Evolutionary conservation across 2,797 vertebrate species (phyloP).

Genomic region (Chelidonichthys spinosus): DNA sequence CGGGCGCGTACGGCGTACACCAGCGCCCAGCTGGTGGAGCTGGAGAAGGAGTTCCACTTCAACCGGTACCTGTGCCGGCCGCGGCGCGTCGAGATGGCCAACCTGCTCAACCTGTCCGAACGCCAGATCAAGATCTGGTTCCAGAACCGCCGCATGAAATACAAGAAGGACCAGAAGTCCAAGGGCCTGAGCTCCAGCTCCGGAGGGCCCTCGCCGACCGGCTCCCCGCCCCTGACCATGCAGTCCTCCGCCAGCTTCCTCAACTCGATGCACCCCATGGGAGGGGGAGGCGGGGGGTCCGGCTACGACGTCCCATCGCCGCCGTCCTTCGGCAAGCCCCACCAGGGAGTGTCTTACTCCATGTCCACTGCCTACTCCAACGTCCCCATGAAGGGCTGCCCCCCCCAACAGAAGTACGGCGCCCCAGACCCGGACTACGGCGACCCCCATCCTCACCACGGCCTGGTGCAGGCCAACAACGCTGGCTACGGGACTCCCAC

Average conservation of each 20-base stretch:
- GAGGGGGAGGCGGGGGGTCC: conserved; percentile 81
- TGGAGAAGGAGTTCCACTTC: conserved; percentile 94
- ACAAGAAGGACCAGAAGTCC: conserved; percentile 97
- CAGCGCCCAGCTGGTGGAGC: conserved; percentile 96
- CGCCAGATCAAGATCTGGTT: conserved; percentile 99
- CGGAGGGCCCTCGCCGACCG: conserved; percentile 92
- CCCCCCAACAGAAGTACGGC: conserved; percentile 92
- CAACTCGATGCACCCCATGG: conserved; percentile 93
- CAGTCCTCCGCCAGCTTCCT: conserved; percentile 94
- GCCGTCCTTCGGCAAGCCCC: conserved; percentile 92
- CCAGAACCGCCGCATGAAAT: conserved; percentile 98
- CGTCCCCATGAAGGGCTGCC: conserved; percentile 91
- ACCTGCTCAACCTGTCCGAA: conserved; percentile 96
- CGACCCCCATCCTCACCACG: conserved; percentile 87
- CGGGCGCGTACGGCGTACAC: conserved; percentile 97
- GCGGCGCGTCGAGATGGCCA: conserved; percentile 97
- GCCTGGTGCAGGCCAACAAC: conserved; percentile 90
- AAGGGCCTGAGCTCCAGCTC: conserved; percentile 96
- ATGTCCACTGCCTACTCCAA: conserved; percentile 93
- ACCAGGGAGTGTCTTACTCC: conserved; percentile 94
- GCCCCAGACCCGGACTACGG: conserved; percentile 90
- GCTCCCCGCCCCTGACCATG: conserved; percentile 94
- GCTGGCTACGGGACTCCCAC: conserved; percentile 88
- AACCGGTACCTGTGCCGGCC: conserved; percentile 97
- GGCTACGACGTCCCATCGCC: conserved; percentile 94